phyloP scores from a whole-genome alignment of 2,888 invertebrate species.

The Ophion slaviceki region DNA sequence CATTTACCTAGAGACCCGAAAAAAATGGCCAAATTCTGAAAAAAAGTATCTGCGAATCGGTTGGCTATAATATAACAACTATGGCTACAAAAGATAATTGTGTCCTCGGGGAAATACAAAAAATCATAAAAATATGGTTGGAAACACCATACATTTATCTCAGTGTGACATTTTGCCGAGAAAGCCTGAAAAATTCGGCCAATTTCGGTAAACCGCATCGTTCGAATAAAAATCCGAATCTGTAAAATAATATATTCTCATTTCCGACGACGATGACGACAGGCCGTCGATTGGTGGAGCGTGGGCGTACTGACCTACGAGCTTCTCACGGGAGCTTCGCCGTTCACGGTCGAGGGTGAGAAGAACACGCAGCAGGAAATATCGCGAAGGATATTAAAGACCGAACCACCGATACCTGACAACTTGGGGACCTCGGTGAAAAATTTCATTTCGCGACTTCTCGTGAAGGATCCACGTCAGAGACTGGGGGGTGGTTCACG shows the following conservation, averaged over 20 bases:
- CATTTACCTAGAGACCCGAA: too few relatives aligned
- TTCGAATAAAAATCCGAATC: neutral
- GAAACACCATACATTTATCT: too few relatives aligned
- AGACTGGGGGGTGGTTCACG: slow-evolving; percentile 93
- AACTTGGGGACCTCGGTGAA: slow-evolving; percentile 90
- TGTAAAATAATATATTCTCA: neutral
- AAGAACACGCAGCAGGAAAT: slow-evolving; percentile 97
- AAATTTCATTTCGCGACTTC: slow-evolving; percentile 92
- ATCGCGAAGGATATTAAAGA: slow-evolving; percentile 94
- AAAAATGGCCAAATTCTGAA: too few relatives aligned
- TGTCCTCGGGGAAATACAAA: too few relatives aligned
- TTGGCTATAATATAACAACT: too few relatives aligned
- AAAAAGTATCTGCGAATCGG: too few relatives aligned
- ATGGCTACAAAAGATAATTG: too few relatives aligned
- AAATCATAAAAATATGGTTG: too few relatives aligned
- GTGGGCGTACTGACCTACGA: slow-evolving; percentile 98
- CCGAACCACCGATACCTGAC: slow-evolving; percentile 95
- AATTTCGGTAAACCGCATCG: neutral
- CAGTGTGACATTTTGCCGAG: too few relatives aligned
- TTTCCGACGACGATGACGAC: slow-evolving; percentile 64
- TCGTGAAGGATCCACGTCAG: slow-evolving; percentile 95
- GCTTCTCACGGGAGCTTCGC: slow-evolving; percentile 97
- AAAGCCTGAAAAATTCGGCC: too few relatives aligned
- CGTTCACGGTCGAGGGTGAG: slow-evolving; percentile 98
- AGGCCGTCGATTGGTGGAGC: slow-evolving; percentile 99